Conservation (phyloP, 1,140 invertebrate species). For the Drosophila subpulchrella region DNA sequence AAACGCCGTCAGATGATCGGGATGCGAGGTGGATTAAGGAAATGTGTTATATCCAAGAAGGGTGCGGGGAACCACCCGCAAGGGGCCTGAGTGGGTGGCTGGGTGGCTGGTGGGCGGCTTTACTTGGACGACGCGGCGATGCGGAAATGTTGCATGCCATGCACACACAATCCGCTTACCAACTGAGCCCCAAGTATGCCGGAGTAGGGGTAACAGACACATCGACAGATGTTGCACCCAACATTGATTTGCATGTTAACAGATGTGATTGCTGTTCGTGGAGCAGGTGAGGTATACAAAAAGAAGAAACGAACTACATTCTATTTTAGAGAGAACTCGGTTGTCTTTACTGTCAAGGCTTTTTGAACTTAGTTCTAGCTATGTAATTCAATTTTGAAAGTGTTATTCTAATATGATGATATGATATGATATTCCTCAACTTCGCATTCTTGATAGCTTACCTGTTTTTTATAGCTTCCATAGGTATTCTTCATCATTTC, state of each 20-base stretch:
- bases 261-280: slow-evolving; percentile 26
- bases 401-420: too few species aligned
- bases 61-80: not conserved
- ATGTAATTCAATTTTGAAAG: too few species aligned
- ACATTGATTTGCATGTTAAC: slow-evolving; percentile 61
- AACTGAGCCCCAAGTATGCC: slow-evolving; percentile 2
- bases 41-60: slow-evolving; percentile 3
- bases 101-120: not conserved
- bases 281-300: not conserved
- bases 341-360: too few species aligned
- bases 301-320: not conserved
- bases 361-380: too few species aligned
- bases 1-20: not conserved
- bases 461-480: too few species aligned
- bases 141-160: slow-evolving; percentile 56
- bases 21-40: slow-evolving; percentile 2
- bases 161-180: slow-evolving; percentile 35
- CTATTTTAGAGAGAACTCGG: too few species aligned
- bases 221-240: slow-evolving; percentile 21
- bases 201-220: not conserved
- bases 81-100: not conserved
- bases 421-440: too few species aligned
- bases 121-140: slow-evolving; percentile 11
- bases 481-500: too few species aligned
- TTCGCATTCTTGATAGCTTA: too few species aligned